Evolutionary conservation across 1,140 invertebrate genomes (phyloP), one percentile per base, ranked within the genome.

Genomic region (Sarcophaga bullata): DNA sequence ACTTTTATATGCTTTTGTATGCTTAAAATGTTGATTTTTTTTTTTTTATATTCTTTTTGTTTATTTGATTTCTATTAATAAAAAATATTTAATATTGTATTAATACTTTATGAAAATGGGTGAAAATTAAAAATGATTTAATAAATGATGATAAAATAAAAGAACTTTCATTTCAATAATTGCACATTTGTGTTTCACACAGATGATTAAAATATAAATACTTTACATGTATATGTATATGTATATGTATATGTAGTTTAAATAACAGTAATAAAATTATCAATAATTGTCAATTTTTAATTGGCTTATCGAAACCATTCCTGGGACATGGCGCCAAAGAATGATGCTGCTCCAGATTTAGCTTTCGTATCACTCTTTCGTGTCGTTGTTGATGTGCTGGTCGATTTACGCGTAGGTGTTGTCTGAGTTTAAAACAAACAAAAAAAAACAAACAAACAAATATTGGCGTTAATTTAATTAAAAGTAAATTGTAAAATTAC

Each of bases 311-410:
- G 89, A 83, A 95, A 95, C 95, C 95, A 95, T 87, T 95, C 95
- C 15, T 93, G 94, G 6, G 95, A 94, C 93, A 96, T 94, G 4
- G 93, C 94, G 48, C 94, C 95, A 86, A 95, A 95, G 89, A 96
- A 94, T 0, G 95, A 94, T 0, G 94, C 94, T 7, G 95, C 95
- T 54, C 94, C 92, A 52, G 88, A 88, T 83, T 89, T 89, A 49
- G 86, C 84, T 84, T 88, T 89, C 54, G 52, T 84, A 73, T 89
- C 88, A 73, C 47, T 85, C 84, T 88, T 89, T 80, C 88, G 85
- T 84, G 86, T 73, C 72, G 80, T n/a, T 68, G 81, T 19, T 80
- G 84, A 68, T 82, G 58, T 52, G 80, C 37, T 72, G 48, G 84
- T 82, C 73, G 84, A 62, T 80, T 87, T 89, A 13, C 85, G 85